Base-by-base conservation (phyloP, 2,797 vertebrate genomes). In the Propithecus deckenii region DNA sequence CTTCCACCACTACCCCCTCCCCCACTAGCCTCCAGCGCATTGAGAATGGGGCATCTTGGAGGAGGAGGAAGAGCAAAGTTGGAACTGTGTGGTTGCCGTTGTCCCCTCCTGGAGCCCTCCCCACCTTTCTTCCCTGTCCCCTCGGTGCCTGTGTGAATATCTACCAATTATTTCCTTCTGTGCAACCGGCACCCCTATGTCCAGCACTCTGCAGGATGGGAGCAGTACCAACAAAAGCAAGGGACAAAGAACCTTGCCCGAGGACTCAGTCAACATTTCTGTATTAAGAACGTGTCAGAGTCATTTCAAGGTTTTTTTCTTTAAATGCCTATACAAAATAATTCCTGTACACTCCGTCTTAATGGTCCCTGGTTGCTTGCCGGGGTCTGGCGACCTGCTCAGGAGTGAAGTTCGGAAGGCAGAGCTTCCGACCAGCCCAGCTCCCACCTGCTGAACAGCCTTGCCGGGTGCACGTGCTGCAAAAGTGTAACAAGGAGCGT, bases 381-480 rank as follows among this genome's bases (percentile, higher is more conserved):
- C 46, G 41, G 57, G 63, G 12, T 11, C 67, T 38, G 18, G 17
- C 32, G 32, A 18, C 32, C 52, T 79, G 69, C 43, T 86, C 8
- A 5, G 35, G 46, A 72, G 35, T 28, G 22, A 57, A 2, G 28
- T 28, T 48, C 5, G 2, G 79, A 63, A 74, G 46, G 28, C 25
- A 46, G 32, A 17, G 8, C 55, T 78, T 43, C 35, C 0, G 2
- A 23, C 22, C 10, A 30, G 38, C 25, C 32, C 86, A 71, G 57
- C 22, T 48, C 17, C 30, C 17, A 0, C 35, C 0, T 22, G 0
- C 75, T 18, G 14, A 9, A 65, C 75, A 7, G 32, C 71, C 41
- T 43, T 23, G 0, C 15, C 38, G 2, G 2, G 11, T 4, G 28
- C 57, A 28, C 0, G 3, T 4, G 23, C 61, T 32, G 43, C 25